These are phyloP conservation scores for Dysdera silvatica DNA, from an alignment of 1,140 invertebrate genomes.

Conservation along the genomic window DNA sequence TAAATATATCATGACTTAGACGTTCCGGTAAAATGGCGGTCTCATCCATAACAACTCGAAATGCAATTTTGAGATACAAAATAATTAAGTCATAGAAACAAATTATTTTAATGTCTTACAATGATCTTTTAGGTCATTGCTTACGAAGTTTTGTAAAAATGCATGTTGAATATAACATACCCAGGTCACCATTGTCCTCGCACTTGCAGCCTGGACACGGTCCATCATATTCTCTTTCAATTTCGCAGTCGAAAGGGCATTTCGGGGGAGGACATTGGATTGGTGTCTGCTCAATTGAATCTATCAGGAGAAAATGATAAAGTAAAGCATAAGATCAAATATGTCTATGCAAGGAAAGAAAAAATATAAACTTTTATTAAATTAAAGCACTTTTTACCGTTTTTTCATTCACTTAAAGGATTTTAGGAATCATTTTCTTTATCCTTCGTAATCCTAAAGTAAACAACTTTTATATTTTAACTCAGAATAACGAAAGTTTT, in stretches of 20 bases:
- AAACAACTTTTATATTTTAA: not conserved
- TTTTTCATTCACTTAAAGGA: not conserved
- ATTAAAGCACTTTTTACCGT: not conserved
- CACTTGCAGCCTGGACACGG: conserved; percentile 13
- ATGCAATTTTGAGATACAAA: no score
- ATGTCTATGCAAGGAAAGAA: not conserved
- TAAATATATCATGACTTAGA: no score
- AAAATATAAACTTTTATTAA: not conserved
- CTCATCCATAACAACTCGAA: no score
- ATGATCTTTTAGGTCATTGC: not conserved
- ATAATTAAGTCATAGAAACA: no score
- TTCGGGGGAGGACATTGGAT: not conserved
- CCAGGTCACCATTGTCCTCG: not conserved
- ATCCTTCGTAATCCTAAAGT: not conserved
- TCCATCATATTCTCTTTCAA: conserved; percentile 4
- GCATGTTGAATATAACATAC: not conserved
- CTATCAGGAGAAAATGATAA: not conserved
- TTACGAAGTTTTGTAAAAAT: not conserved
- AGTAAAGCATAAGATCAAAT: not conserved
- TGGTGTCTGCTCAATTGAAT: no score
- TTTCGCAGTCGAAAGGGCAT: not conserved
- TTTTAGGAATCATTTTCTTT: not conserved
- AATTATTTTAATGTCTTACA: not conserved
- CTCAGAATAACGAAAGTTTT: no score
- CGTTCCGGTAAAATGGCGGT: no score